phyloP scores from a whole-genome alignment of 2,888 invertebrate genomes.

The Patella pellucida region DNA sequence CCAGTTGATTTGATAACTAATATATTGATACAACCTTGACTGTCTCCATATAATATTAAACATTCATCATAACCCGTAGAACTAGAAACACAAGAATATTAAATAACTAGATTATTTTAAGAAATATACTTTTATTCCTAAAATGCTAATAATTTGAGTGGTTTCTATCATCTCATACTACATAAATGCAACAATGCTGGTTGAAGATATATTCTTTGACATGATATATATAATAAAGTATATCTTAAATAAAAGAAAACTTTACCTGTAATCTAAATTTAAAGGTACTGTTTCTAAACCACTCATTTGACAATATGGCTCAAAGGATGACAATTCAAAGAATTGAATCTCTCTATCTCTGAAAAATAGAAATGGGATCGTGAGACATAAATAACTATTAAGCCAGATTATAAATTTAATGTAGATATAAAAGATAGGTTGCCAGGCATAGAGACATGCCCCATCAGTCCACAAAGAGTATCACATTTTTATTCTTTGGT shows the following conservation, averaged over 20 bases:
- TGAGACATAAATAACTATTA: too few species aligned
- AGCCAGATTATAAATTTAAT: too few species aligned
- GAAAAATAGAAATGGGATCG: constrained; percentile 29
- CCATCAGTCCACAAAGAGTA: too few species aligned
- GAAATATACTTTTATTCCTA: too few species aligned
- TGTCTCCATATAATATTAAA: constrained; percentile 70
- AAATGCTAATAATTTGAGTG: too few species aligned
- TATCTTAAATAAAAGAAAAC: constrained; percentile 24
- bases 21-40: constrained; percentile 70
- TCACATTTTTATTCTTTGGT: too few species aligned
- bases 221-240: not conserved
- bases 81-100: constrained; percentile 43
- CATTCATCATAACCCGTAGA: constrained; percentile 68
- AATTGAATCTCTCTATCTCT: constrained; percentile 72
- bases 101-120: too few species aligned
- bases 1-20: constrained; percentile 68
- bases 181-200: not conserved
- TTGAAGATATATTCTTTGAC: not conserved
- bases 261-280: constrained; percentile 69
- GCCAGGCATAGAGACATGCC: too few species aligned
- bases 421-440: too few species aligned
- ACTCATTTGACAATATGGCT: constrained; percentile 71
- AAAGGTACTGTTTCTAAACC: constrained; percentile 70
- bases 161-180: too few species aligned
- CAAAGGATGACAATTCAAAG: constrained; percentile 71